Evolutionary conservation across 1,140 invertebrate genomes (phyloP).

Genomic region (Pentalonia nigronervosa): DNA sequence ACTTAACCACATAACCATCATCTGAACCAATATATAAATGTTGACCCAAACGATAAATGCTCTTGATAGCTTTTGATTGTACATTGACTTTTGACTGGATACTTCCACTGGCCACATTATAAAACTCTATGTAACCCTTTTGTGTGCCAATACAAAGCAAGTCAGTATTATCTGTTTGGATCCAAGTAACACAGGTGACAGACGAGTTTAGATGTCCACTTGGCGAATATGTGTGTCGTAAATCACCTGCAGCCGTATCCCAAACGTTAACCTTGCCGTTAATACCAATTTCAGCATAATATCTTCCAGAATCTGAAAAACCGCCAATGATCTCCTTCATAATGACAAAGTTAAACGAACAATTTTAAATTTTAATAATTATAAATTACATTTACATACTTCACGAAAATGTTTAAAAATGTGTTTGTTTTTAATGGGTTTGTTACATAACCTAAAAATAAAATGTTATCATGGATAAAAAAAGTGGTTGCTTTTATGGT

Average conservation of each 20-base stretch:
- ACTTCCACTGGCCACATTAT: constrained; percentile 46
- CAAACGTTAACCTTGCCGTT: constrained; percentile 51
- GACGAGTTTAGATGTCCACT: constrained; percentile 25
- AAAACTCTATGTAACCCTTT: constrained; percentile 43
- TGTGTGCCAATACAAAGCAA: constrained; percentile 38
- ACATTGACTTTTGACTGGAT: constrained; percentile 29
- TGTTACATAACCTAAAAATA: constrained; percentile 36
- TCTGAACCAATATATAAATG: constrained; percentile 25
- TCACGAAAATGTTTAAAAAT: neutral
- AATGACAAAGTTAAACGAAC: neutral
- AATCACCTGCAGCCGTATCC: constrained; percentile 41
- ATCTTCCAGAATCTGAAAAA: constrained; percentile 44
- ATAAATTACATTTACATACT: constrained; percentile 17
- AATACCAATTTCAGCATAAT: constrained; percentile 44
- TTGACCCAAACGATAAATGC: constrained; percentile 5
- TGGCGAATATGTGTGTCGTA: constrained; percentile 38
- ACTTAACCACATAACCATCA: constrained; percentile 26
- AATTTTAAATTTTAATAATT: neutral
- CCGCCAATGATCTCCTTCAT: constrained; percentile 36
- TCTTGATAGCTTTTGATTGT: constrained; percentile 10
- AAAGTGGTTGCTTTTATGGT: neutral
- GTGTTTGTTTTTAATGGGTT: constrained; percentile 31
- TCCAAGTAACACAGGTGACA: constrained; percentile 38
- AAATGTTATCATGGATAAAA: constrained; percentile 17
- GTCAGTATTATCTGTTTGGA: constrained; percentile 29